A percentile compares a stretch with the other conserved stretches of the same genome.
phyloP scores from a whole-genome alignment of 2,113 vertebrate species.

The Chlamydotis undulata region DNA sequence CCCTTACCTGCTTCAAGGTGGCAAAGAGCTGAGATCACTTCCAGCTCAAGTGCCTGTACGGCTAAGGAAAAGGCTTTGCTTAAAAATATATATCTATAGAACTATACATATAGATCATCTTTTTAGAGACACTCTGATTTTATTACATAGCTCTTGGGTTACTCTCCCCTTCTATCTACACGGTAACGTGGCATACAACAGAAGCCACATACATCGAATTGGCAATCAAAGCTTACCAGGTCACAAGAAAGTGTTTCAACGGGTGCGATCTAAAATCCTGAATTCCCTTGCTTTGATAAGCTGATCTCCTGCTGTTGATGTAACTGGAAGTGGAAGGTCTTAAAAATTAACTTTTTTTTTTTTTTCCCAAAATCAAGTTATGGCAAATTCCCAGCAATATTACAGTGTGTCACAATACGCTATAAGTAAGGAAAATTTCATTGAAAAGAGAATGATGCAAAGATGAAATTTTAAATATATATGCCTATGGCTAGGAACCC shows the following conservation, averaged over 20 bases:
- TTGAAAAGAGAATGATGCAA: background rate
- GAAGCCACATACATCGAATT: background rate
- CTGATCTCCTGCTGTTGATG: background rate
- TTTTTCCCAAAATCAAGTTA: background rate
- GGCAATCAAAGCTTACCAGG: slow-evolving; percentile 7
- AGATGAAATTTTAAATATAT: background rate
- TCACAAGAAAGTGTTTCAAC: slow-evolving; percentile 18
- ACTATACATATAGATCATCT: slow-evolving; percentile 64
- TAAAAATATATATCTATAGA: slow-evolving; percentile 73
- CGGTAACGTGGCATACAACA: background rate
- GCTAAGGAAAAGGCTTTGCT: slow-evolving; percentile 53
- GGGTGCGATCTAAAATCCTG: background rate
- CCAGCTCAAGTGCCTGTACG: background rate
- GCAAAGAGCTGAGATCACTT: slow-evolving; percentile 8
- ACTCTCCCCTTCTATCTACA: slow-evolving; percentile 33
- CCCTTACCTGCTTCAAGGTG: background rate
- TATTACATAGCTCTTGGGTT: slow-evolving; percentile 46
- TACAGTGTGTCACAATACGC: slow-evolving; percentile 2
- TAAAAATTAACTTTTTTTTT: background rate
- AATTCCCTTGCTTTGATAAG: slow-evolving; percentile 13
- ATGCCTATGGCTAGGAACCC: background rate
- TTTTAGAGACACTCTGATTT: slow-evolving; percentile 52
- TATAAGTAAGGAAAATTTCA: background rate
- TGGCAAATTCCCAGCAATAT: slow-evolving; percentile 6
- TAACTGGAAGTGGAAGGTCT: background rate